Percentiles rank a stretch among this genome's conserved stretches.
These are phyloP conservation scores for Griposia aprilina DNA, from an alignment of 2,888 invertebrate species.

Conservation along the genomic window DNA sequence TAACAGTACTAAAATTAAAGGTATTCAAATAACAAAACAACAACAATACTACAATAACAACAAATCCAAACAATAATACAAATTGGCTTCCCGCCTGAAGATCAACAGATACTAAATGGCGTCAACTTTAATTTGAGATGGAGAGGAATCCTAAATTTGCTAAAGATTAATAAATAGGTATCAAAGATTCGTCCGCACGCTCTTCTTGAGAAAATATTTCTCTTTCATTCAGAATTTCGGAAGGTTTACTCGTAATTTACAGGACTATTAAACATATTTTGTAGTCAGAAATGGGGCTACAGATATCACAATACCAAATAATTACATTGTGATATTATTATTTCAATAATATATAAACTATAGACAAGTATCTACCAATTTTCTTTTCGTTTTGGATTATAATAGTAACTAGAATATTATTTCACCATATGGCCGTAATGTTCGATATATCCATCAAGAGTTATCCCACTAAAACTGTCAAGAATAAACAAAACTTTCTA, in stretches of 20 bases:
- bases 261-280: constrained; percentile 34
- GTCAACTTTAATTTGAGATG: constrained; percentile 44
- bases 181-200: constrained; percentile 34
- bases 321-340: constrained; percentile 2
- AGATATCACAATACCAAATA: constrained; percentile 5
- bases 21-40: not conserved
- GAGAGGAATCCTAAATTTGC: constrained; percentile 47
- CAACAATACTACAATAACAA: no score
- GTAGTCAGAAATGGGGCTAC: not conserved
- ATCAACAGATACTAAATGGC: constrained; percentile 49
- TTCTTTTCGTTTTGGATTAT: not conserved
- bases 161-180: constrained; percentile 46
- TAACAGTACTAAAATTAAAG: no score
- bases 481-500: not conserved
- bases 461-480: not conserved
- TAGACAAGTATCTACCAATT: no score
- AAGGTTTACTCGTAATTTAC: constrained; percentile 34
- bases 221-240: constrained; percentile 35
- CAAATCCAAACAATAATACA: no score
- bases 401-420: not conserved
- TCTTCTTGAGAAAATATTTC: constrained; percentile 36
- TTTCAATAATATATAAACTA: not conserved
- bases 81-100: constrained; percentile 36
- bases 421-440: not conserved
- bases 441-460: not conserved